Conservation (phyloP, 2,888 invertebrate genomes). For the Drosophila lacicola region DNA sequence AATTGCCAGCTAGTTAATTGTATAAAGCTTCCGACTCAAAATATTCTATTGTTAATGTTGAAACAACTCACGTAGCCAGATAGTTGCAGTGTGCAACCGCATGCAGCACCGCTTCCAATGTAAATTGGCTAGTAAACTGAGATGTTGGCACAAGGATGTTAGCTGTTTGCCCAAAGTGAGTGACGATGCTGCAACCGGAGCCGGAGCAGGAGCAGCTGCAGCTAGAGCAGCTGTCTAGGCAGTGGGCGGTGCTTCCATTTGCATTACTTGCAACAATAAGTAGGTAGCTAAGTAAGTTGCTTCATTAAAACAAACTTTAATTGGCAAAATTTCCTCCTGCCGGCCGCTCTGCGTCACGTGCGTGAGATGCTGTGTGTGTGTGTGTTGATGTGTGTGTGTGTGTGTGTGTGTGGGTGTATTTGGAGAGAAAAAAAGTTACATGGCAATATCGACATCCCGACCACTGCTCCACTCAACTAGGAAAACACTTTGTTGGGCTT, state of each 20-base stretch:
- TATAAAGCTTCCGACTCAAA: not conserved
- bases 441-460: conserved; percentile 46
- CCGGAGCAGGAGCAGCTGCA: not conserved
- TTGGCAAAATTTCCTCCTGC: conserved; percentile 75
- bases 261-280: conserved; percentile 64
- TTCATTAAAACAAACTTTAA: conserved; percentile 83
- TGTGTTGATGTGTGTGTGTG: conserved; percentile 7
- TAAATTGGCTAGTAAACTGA: conserved; percentile 46
- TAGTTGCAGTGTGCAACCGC: conserved; percentile 15
- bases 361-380: not conserved
- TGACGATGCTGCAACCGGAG: conserved; percentile 10
- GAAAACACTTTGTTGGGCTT: conserved; percentile 43
- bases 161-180: conserved; percentile 37
- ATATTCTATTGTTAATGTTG: not conserved
- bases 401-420: conserved; percentile 14
- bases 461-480: conserved; percentile 33
- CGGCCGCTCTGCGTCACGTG: conserved; percentile 24
- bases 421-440: conserved; percentile 28
- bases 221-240: not conserved
- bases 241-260: conserved; percentile 29
- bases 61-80: not conserved
- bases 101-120: conserved; percentile 22
- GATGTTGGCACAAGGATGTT: conserved; percentile 43
- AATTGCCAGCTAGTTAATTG: not conserved
- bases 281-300: conserved; percentile 68